Base-by-base conservation (phyloP, 2,797 vertebrate species). In the Poeciliopsis presidionis region DNA sequence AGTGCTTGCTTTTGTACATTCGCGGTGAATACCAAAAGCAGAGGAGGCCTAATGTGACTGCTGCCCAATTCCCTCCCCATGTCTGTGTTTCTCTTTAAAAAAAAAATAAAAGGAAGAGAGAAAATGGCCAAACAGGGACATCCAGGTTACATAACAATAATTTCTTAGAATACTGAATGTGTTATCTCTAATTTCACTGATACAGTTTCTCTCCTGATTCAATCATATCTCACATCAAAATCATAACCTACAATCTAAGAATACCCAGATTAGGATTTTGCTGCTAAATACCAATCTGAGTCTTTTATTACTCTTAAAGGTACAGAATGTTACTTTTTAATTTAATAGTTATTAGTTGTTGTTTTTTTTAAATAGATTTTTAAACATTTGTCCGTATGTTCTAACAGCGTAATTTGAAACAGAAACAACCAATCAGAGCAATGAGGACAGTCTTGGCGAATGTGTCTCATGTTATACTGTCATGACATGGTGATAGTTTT, bases 1-100 rank as follows among this genome's bases (percentile, higher is more conserved):
- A 81, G 84, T 3, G 30, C 81, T 82, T 72, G 30, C 49, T 83
- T 61, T 49, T 49, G 20, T 18, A 33, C 75, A 73, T 76, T 81
- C 1, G n/a, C 47, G 72, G 28, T 46, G 47, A 59, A 74, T 30
- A 75, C 28, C 8, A 30, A 76, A 76, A 77, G 72, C 71, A 70
- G 55, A 74, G 33, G 73, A 72, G 61, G 11, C 63, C 51, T 74
- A 9, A 1, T 36, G 16, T 16, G 30, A 18, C 59, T 36, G 30
- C 7, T 63, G 33, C 30, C 14, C 7, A 7, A 18, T 33, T 18
- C 16, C 59, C 61, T 36, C 16, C 36, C 18, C 61, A 36, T 33
- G 61, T 18, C 14, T 63, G 13, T 30, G 5, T 33, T 20, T 63
- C 20, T 61, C 28, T 18, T 63, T 30, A 33, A 65, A 33, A 39